Conservation (phyloP, 2,797 vertebrate species). For the Oreonectes daqikongensis region DNA sequence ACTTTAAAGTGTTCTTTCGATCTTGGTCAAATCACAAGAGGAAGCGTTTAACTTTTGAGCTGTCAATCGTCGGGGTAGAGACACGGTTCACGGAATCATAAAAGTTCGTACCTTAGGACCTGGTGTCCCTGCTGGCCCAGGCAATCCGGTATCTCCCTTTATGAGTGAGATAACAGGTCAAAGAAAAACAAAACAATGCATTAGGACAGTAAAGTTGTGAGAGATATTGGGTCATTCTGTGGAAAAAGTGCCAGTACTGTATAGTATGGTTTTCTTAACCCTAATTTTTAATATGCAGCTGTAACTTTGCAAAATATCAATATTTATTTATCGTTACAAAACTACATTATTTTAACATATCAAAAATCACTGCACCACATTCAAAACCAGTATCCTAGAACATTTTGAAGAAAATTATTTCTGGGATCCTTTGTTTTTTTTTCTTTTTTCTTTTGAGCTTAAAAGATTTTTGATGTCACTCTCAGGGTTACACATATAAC, state of each 20-base stretch:
- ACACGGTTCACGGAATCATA: background rate
- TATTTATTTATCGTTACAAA: background rate
- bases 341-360: too few relatives aligned
- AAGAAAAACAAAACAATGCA: background rate
- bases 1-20: slow-evolving; percentile 16
- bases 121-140: slow-evolving; percentile 82
- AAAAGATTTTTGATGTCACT: too few relatives aligned
- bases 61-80: background rate
- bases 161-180: slow-evolving; percentile 50
- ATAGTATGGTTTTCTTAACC: too few relatives aligned
- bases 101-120: slow-evolving; percentile 79
- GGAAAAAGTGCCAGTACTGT: background rate
- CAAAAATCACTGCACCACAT: background rate
- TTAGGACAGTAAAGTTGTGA: background rate
- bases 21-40: slow-evolving; percentile 17
- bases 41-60: background rate
- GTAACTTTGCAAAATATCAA: background rate
- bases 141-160: slow-evolving; percentile 82
- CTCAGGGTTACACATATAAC: too few relatives aligned
- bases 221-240: background rate
- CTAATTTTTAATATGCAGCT: background rate
- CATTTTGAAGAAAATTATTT: too few relatives aligned
- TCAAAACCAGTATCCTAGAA: background rate
- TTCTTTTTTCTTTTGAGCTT: too few relatives aligned
- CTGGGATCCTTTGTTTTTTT: background rate